Percentiles rank a stretch among this genome's conserved stretches.
These are phyloP conservation scores for Zapornia atra DNA, from an alignment of 2,113 vertebrate genomes.

Conservation along the genomic window DNA sequence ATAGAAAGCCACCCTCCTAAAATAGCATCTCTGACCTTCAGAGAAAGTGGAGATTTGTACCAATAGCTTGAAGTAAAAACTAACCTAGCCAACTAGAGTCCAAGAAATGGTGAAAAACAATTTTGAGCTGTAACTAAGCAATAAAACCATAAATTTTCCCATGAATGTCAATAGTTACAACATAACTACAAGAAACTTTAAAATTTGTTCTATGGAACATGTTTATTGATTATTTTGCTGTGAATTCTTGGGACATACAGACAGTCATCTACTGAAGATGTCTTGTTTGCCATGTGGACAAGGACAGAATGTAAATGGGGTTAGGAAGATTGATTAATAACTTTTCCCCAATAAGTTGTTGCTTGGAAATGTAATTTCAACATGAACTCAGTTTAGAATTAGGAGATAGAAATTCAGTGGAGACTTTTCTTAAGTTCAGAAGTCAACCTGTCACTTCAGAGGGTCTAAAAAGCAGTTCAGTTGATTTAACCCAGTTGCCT, in stretches of 20 bases:
- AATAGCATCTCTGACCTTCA: slow-evolving; percentile 5
- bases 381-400: background rate
- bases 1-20: background rate
- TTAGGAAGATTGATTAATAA: background rate
- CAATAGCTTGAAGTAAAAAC: background rate
- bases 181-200: background rate
- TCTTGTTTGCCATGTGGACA: background rate
- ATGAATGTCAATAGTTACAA: background rate
- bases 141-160: background rate
- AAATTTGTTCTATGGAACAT: accelerated
- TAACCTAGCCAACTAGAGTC: background rate
- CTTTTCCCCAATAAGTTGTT: background rate
- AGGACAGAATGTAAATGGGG: background rate
- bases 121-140: background rate
- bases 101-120: background rate
- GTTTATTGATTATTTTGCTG: background rate
- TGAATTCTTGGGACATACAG: background rate
- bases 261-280: background rate
- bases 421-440: background rate
- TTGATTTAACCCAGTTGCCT: background rate
- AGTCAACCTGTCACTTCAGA: background rate
- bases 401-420: background rate
- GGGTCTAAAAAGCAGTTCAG: background rate
- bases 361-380: background rate
- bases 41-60: background rate